These are phyloP conservation scores for Drosophila tripunctata DNA, from an alignment of 2,888 invertebrate genomes.

Conservation along the genomic window DNA sequence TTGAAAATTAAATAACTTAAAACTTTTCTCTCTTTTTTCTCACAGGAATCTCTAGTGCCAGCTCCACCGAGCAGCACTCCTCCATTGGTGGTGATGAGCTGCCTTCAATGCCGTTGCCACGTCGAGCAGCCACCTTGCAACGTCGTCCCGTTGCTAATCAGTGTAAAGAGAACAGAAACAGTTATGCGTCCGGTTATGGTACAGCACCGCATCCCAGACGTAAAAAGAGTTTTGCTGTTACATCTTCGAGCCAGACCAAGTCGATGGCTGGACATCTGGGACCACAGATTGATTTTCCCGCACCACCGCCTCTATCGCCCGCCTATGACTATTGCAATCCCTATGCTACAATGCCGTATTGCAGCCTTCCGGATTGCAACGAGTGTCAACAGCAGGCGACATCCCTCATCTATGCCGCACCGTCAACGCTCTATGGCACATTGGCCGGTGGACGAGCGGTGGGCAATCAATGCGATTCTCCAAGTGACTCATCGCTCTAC, in stretches of 20 bases:
- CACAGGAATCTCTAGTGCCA: constrained; percentile 79
- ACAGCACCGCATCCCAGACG: constrained; percentile 71
- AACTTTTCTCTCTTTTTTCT: not conserved
- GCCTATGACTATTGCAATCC: constrained; percentile 83
- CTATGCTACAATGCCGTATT: constrained; percentile 80
- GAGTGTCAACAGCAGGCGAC: constrained; percentile 76
- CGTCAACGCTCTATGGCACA: constrained; percentile 73
- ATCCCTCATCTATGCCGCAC: constrained; percentile 74
- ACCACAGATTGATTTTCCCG: constrained; percentile 83
- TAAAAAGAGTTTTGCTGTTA: constrained; percentile 74
- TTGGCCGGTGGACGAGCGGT: constrained; percentile 24
- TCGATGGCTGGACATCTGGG: constrained; percentile 58
- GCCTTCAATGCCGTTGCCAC: constrained; percentile 37
- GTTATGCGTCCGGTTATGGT: constrained; percentile 47
- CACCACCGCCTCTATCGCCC: constrained; percentile 77
- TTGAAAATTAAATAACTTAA: too few species aligned
- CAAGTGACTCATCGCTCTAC: constrained; percentile 80
- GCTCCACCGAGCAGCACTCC: constrained; percentile 75
- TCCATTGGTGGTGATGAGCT: constrained; percentile 65
- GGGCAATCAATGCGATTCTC: constrained; percentile 39
- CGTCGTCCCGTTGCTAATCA: constrained; percentile 45
- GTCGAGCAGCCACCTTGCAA: constrained; percentile 62
- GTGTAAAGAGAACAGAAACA: constrained; percentile 15
- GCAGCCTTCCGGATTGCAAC: constrained; percentile 81
- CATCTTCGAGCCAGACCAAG: constrained; percentile 66